phyloP scores from a whole-genome alignment of 2,888 invertebrate species.

The Caradrina kadenii region DNA sequence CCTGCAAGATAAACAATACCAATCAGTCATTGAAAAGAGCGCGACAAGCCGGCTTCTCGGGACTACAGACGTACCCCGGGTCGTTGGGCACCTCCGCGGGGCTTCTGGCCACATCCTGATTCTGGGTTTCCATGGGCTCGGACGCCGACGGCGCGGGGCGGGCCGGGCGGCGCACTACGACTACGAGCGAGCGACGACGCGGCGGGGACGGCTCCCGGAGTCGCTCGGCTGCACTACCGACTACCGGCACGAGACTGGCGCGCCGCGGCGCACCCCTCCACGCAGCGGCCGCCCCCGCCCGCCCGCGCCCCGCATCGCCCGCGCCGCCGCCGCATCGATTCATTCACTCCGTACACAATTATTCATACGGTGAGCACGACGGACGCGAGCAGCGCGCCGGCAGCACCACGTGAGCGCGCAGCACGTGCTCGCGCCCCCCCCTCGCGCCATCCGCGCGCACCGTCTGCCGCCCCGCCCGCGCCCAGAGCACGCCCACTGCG shows the following conservation, averaged over 20 bases:
- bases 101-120: slow-evolving; percentile 95
- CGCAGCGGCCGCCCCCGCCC: slow-evolving; percentile 79
- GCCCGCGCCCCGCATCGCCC: slow-evolving; percentile 75
- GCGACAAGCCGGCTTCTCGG: slow-evolving; percentile 59
- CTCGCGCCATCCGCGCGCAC: slow-evolving; percentile 71
- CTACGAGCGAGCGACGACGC: slow-evolving; percentile 90
- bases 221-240: slow-evolving; percentile 92
- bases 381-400: slow-evolving; percentile 80
- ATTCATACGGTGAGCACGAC: slow-evolving; percentile 88
- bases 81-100: slow-evolving; percentile 98
- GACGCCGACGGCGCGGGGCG: slow-evolving; percentile 84
- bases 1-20: slow-evolving; percentile 94
- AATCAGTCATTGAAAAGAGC: slow-evolving; percentile 77
- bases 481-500: slow-evolving; percentile 74
- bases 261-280: slow-evolving; percentile 87
- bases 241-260: slow-evolving; percentile 93
- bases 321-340: slow-evolving; percentile 87
- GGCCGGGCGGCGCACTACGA: slow-evolving; percentile 90
- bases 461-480: slow-evolving; percentile 72
- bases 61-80: slow-evolving; percentile 94
- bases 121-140: slow-evolving; percentile 93
- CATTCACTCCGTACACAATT: slow-evolving; percentile 90
- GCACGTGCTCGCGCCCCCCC: slow-evolving; percentile 84
- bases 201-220: slow-evolving; percentile 91
- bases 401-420: slow-evolving; percentile 88